Evolutionary conservation across 2,113 vertebrate genomes (phyloP).

Genomic region (Micronisus gabar): DNA sequence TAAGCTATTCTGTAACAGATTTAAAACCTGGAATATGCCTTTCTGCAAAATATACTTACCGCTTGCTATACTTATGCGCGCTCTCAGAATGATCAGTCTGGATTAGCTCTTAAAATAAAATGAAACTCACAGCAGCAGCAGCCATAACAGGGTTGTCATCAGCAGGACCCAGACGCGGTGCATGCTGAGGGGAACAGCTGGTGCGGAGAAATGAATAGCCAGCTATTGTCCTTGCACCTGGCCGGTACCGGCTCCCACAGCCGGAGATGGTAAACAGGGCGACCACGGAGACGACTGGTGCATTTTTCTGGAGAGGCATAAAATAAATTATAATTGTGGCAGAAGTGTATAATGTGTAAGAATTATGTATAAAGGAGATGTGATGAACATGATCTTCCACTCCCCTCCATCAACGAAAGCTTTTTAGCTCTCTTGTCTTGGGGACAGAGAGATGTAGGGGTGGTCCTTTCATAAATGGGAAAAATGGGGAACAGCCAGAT

Average conservation of each 20-base stretch:
- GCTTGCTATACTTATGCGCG: neutral
- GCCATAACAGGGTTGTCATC: neutral
- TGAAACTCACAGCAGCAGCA: neutral
- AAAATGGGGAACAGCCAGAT: neutral
- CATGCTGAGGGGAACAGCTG: conserved; percentile 45
- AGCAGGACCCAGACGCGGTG: neutral
- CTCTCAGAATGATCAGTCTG: neutral
- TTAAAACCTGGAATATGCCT: neutral
- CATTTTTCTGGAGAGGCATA: neutral
- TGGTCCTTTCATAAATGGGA: neutral
- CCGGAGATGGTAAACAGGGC: neutral
- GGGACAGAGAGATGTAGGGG: neutral
- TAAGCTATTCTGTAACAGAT: neutral
- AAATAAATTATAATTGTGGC: conserved; percentile 9
- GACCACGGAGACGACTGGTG: neutral
- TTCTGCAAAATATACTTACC: neutral
- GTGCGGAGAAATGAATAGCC: neutral
- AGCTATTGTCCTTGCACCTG: conserved; percentile 55
- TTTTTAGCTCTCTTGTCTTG: neutral
- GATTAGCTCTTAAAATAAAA: conserved; percentile 19
- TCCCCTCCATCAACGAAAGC: neutral
- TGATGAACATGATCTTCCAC: neutral
- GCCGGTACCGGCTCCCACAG: neutral
- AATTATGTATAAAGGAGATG: neutral
- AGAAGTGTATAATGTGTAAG: neutral